A percentile compares a stretch with the other conserved stretches of the same genome.
Evolutionary conservation across 1,140 invertebrate genomes (phyloP).

Genomic region (Trichonephila inaurata): DNA sequence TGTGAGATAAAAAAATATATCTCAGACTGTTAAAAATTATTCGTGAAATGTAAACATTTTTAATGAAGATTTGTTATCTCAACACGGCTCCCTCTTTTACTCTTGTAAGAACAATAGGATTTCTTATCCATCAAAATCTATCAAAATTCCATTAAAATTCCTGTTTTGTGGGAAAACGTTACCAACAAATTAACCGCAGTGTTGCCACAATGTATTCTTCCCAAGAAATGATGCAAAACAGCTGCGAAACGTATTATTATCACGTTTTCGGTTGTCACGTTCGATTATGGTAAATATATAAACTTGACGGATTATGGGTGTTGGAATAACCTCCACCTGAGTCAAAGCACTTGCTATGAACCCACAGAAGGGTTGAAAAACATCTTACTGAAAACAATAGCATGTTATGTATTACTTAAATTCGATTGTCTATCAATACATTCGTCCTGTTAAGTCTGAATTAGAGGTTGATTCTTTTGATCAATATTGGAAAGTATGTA

Average conservation of each 20-base stretch:
- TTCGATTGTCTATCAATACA: no score
- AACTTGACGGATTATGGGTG: neutral
- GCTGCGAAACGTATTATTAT: neutral
- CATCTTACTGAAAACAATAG: no score
- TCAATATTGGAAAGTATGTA: no score
- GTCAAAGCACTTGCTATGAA: neutral
- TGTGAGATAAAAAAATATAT: no score
- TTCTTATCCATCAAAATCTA: neutral
- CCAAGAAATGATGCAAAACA: neutral
- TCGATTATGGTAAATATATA: conserved; percentile 5
- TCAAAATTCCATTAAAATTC: conserved; percentile 1
- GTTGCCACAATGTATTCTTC: neutral
- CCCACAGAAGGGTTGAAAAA: no score
- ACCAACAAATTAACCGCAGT: neutral
- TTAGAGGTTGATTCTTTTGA: no score
- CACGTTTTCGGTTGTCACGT: conserved; percentile 22
- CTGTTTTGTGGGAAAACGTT: neutral
- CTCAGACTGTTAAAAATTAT: no score
- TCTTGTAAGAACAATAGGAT: neutral
- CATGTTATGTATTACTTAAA: no score
- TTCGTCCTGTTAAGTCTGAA: no score
- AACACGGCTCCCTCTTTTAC: neutral
- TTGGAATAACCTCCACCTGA: neutral
- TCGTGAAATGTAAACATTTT: neutral
- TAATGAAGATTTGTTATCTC: neutral